phyloP scores from a whole-genome alignment of 37 sponge, comb jelly and placozoan species.

The Chondrosia reniformis region DNA sequence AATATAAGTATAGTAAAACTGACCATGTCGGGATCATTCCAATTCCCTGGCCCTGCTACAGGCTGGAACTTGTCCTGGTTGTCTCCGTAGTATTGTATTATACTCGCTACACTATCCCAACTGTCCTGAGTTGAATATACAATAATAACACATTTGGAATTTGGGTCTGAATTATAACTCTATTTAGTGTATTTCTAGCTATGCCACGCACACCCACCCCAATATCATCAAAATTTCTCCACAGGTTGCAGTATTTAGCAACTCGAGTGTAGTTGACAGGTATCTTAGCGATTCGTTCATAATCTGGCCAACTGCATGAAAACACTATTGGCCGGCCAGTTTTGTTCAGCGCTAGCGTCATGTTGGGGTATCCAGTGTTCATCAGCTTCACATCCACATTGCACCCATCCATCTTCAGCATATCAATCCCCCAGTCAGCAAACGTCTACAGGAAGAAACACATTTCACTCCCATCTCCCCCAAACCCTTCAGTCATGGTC shows the following conservation, averaged over 20 bases:
- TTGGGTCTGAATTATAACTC: too few species aligned
- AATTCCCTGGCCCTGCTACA: conserved; percentile 89
- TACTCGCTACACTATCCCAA: conserved; percentile 84
- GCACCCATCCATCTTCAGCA: conserved; percentile 95
- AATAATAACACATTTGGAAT: too few species aligned
- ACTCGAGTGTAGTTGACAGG: conserved; percentile 53
- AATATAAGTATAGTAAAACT: too few species aligned
- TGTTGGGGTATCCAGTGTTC: conserved; percentile 72
- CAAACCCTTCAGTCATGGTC: neutral
- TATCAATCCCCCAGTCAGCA: conserved; percentile 95
- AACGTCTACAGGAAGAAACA: conserved; percentile 54
- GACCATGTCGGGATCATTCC: conserved; percentile 99
- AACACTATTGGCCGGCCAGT: conserved; percentile 92
- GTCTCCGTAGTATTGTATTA: conserved; percentile 76
- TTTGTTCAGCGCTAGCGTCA: conserved; percentile 68
- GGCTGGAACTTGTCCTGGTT: conserved; percentile 66
- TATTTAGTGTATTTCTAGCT: too few species aligned
- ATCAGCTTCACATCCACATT: conserved; percentile 36
- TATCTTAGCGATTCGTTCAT: conserved; percentile 39
- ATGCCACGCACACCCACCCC: conserved; percentile 6
- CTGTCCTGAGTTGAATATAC: too few species aligned
- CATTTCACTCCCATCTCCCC: neutral
- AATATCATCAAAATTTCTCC: conserved; percentile 93
- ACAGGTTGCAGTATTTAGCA: conserved; percentile 83
- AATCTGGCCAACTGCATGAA: conserved; percentile 97